Evolutionary conservation across 1,140 invertebrate species (phyloP).

Genomic region (Drosophila rhopaloa): DNA sequence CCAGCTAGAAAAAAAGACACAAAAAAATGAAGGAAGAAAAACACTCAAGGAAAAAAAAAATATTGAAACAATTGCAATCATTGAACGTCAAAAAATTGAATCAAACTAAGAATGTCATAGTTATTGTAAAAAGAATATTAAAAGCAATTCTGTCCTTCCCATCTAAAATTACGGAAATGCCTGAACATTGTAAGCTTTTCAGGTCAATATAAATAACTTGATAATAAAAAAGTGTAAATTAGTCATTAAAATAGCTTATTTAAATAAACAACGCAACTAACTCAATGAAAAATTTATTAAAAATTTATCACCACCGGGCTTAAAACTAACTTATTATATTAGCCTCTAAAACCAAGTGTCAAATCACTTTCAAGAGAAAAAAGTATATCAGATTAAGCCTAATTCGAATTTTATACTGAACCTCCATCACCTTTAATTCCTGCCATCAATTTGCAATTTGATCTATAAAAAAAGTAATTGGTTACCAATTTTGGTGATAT

Average conservation of each 20-base stretch:
- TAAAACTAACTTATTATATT: background rate
- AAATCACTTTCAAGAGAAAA: background rate
- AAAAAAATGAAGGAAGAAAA: background rate
- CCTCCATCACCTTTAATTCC: background rate
- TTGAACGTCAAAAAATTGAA: too few relatives aligned
- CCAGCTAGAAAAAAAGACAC: conserved; percentile 11
- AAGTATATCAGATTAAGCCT: background rate
- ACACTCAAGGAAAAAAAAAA: background rate
- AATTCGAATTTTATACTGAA: conserved; percentile 3
- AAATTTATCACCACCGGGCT: too few relatives aligned
- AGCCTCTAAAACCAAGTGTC: background rate
- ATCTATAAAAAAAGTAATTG: background rate
- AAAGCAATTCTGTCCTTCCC: too few relatives aligned
- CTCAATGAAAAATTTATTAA: too few relatives aligned
- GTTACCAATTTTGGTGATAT: conserved; percentile 19
- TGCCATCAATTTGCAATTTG: background rate
- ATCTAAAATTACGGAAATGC: too few relatives aligned
- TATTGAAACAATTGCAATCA: background rate
- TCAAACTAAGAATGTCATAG: too few relatives aligned
- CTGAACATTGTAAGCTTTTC: too few relatives aligned
- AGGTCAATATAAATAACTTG: too few relatives aligned
- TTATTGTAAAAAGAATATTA: too few relatives aligned
- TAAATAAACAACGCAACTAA: too few relatives aligned
- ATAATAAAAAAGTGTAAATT: too few relatives aligned
- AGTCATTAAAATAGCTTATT: too few relatives aligned